A percentile compares a stretch with the other conserved stretches of the same genome.
phyloP scores from a whole-genome alignment of 2,888 invertebrate genomes.

The Hecatera dysodea region DNA sequence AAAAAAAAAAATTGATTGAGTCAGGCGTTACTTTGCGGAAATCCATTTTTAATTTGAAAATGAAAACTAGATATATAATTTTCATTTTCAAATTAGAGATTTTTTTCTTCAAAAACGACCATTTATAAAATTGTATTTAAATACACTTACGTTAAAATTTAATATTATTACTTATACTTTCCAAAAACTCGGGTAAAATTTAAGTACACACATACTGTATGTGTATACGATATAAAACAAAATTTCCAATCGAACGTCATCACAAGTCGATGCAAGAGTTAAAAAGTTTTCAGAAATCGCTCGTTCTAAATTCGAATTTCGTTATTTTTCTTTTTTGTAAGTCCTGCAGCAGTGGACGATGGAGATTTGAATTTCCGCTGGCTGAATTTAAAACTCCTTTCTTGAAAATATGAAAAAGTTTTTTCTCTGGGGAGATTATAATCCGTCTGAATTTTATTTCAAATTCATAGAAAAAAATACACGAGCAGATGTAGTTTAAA shows the following conservation, averaged over 20 bases:
- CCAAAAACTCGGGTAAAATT: too few relatives aligned
- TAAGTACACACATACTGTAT: too few relatives aligned
- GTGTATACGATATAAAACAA: too few relatives aligned
- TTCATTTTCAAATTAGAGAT: too few relatives aligned
- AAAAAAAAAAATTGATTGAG: too few relatives aligned
- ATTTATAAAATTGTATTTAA: too few relatives aligned
- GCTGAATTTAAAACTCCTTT: neutral
- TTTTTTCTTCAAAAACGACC: too few relatives aligned
- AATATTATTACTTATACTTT: too few relatives aligned
- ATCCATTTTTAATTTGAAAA: too few relatives aligned
- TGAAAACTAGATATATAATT: too few relatives aligned
- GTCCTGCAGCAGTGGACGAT: neutral
- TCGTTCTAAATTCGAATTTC: slow-evolving; percentile 37
- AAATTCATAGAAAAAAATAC: neutral
- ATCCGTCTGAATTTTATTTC: neutral
- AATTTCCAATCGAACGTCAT: slow-evolving; percentile 3
- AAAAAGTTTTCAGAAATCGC: slow-evolving; percentile 26
- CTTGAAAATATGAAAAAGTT: neutral
- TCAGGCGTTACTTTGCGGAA: too few relatives aligned
- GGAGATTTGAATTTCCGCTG: neutral
- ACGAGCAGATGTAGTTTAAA: neutral
- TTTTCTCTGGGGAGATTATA: neutral
- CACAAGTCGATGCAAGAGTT: slow-evolving; percentile 12
- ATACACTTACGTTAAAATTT: too few relatives aligned
- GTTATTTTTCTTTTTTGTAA: slow-evolving; percentile 17